phyloP scores from a whole-genome alignment of 2,797 vertebrate genomes.

The Poecilia picta region DNA sequence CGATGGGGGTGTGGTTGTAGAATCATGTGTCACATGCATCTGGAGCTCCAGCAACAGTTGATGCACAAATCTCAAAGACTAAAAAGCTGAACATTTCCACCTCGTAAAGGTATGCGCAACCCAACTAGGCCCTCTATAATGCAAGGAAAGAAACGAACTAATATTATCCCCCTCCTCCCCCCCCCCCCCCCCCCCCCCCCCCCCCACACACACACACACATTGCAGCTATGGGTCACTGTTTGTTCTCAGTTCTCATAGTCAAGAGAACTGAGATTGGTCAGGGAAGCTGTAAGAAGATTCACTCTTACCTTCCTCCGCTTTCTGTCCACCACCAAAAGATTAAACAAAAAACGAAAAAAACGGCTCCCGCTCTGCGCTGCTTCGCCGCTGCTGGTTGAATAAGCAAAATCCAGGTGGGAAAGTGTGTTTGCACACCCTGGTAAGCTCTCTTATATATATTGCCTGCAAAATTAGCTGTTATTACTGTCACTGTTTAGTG shows the following conservation, averaged over 20 bases:
- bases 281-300: conserved; percentile 34
- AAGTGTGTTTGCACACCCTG: conserved; percentile 99
- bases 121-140: neutral
- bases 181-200: no score
- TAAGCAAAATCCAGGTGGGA: conserved; percentile 99
- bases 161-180: no score
- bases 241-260: neutral
- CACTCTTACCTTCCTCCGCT: conserved; percentile 73
- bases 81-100: neutral
- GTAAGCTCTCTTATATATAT: conserved; percentile 99
- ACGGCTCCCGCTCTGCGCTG: conserved; percentile 60
- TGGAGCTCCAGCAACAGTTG: conserved; percentile 26
- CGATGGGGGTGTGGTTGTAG: conserved; percentile 37
- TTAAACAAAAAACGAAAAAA: conserved; percentile 12
- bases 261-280: neutral
- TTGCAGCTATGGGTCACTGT: neutral
- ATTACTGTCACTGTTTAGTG: conserved; percentile 99
- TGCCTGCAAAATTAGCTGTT: conserved; percentile 99
- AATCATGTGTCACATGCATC: conserved; percentile 46
- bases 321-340: conserved; percentile 45
- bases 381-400: conserved; percentile 84
- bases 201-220: neutral
- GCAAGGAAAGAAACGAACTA: neutral
- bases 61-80: conserved; percentile 10
- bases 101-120: conserved; percentile 1